These are phyloP conservation scores for Folsomia manolachei DNA, from an alignment of 2,888 invertebrate species.

Conservation along the genomic window DNA sequence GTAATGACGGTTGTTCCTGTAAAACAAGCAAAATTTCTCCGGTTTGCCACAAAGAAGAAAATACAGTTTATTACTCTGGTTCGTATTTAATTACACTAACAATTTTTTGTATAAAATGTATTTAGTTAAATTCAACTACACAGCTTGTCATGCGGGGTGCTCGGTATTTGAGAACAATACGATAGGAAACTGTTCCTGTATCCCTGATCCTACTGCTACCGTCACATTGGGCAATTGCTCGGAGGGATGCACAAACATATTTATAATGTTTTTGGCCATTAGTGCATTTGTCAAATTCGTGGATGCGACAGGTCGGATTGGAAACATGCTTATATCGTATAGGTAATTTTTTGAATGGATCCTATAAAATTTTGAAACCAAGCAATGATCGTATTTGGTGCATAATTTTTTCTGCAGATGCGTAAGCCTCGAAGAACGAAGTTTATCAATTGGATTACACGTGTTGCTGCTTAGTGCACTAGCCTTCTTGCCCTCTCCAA, in stretches of 20 bases:
- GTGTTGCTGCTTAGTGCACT: conserved; percentile 63
- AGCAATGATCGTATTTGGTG: no score
- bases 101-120: neutral
- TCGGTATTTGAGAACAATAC: conserved; percentile 54
- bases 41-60: conserved; percentile 62
- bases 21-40: conserved; percentile 62
- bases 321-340: conserved; percentile 65
- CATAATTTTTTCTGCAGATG: conserved; percentile 55
- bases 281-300: conserved; percentile 60
- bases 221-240: conserved; percentile 60
- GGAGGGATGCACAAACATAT: conserved; percentile 58
- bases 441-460: conserved; percentile 64
- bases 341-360: conserved; percentile 53
- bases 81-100: neutral
- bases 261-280: conserved; percentile 52
- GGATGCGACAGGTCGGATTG: conserved; percentile 65
- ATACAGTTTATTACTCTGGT: conserved; percentile 60
- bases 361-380: neutral
- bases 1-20: conserved; percentile 64
- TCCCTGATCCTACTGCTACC: conserved; percentile 50
- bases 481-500: conserved; percentile 68
- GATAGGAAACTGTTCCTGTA: conserved; percentile 53
- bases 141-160: conserved; percentile 73
- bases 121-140: conserved; percentile 57
- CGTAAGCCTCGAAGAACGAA: conserved; percentile 63